A percentile compares a stretch with the other conserved stretches of the same genome.
Conservation (phyloP, 2,113 vertebrate genomes). For the Calonectris borealis region DNA sequence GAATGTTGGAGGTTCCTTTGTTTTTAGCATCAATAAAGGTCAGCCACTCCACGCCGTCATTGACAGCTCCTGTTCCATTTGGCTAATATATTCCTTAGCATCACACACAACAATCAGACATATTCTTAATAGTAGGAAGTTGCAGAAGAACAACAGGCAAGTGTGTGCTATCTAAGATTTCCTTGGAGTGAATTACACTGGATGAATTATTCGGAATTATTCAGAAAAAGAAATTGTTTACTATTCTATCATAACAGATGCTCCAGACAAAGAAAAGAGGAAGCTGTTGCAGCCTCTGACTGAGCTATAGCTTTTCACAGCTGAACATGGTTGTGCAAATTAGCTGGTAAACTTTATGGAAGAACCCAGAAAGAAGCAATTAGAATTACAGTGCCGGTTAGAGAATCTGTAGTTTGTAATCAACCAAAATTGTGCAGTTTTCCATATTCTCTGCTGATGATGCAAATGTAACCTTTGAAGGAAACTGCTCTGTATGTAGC, state of each 20-base stretch:
- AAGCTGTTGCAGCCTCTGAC: conserved; percentile 70
- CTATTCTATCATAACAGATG: conserved; percentile 81
- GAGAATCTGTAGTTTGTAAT: conserved; percentile 71
- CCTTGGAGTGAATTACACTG: conserved; percentile 52
- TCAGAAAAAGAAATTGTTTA: conserved; percentile 76
- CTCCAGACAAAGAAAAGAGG: conserved; percentile 78
- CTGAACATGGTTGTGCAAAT: conserved; percentile 76
- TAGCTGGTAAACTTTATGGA: conserved; percentile 73
- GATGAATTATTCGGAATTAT: conserved; percentile 67
- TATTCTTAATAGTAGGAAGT: conserved; percentile 18
- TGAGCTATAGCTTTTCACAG: conserved; percentile 68
- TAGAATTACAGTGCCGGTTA: conserved; percentile 71
- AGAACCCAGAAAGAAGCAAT: conserved; percentile 68
- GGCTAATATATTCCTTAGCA: neutral
- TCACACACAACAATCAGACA: conserved; percentile 23
- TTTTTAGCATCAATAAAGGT: neutral
- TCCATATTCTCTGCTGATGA: conserved; percentile 80
- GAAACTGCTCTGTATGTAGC: conserved; percentile 55
- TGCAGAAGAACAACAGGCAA: conserved; percentile 48
- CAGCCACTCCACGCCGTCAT: neutral
- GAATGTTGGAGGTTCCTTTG: neutral
- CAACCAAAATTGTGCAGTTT: conserved; percentile 78
- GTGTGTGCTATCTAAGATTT: conserved; percentile 56
- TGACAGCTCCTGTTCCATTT: neutral
- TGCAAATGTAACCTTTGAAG: conserved; percentile 76